These are phyloP conservation scores for Parnassius glacialis DNA, from an alignment of 2,888 invertebrate genomes.

Conservation along the genomic window DNA sequence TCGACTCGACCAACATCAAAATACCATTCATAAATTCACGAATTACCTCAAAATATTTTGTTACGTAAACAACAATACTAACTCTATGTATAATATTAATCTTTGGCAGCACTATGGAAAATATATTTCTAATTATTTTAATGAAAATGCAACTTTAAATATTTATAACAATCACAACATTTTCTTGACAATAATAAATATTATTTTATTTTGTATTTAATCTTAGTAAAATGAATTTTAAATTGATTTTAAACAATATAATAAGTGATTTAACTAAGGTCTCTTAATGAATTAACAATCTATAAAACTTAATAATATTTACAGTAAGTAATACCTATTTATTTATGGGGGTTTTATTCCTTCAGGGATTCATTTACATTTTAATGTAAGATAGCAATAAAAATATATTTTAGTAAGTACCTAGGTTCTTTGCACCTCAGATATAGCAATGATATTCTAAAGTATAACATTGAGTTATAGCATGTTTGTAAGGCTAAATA, in stretches of 20 bases:
- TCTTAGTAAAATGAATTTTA: conserved; percentile 34
- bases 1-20: conserved; percentile 60
- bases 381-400: conserved; percentile 55
- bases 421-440: conserved; percentile 54
- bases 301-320: conserved; percentile 65
- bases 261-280: conserved; percentile 31
- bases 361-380: conserved; percentile 65
- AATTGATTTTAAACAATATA: conserved; percentile 36
- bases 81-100: conserved; percentile 72
- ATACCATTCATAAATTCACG: conserved; percentile 72
- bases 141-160: conserved; percentile 78
- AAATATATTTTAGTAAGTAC: conserved; percentile 43
- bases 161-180: conserved; percentile 78
- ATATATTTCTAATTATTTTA: conserved; percentile 77
- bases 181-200: conserved; percentile 60
- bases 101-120: conserved; percentile 82
- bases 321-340: conserved; percentile 50
- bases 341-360: conserved; percentile 71
- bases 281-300: conserved; percentile 31
- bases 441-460: too few relatives aligned
- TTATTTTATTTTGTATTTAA: conserved; percentile 53
- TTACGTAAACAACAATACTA: conserved; percentile 76
- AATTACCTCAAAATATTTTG: conserved; percentile 75
- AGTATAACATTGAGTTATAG: conserved; percentile 30
- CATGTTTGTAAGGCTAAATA: conserved; percentile 44